phyloP scores from a whole-genome alignment of 2,797 vertebrate genomes.

The Pteropus rufus region DNA sequence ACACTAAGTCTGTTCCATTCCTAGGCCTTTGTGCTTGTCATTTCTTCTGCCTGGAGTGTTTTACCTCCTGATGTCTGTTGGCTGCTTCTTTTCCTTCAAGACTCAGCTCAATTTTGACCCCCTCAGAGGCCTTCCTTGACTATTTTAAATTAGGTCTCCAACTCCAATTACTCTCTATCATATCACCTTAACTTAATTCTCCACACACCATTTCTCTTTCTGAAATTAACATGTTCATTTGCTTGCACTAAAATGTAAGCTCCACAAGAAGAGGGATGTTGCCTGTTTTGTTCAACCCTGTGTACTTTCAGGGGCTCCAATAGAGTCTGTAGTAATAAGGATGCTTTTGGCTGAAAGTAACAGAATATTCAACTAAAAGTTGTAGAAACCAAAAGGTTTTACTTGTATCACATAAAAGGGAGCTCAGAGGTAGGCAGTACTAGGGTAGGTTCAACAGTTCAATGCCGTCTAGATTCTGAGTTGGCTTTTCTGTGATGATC shows the following conservation, averaged over 20 bases:
- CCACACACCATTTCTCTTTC: neutral
- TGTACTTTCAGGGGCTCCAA: neutral
- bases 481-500: neutral
- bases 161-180: neutral
- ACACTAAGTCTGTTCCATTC: neutral
- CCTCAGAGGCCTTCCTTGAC: neutral
- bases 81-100: neutral
- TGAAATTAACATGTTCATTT: slow-evolving; percentile 5
- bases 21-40: neutral
- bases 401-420: neutral
- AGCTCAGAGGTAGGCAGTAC: neutral
- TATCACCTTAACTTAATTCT: neutral
- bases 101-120: neutral
- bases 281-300: neutral
- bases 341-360: neutral
- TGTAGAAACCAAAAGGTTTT: neutral
- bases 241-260: neutral
- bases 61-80: neutral
- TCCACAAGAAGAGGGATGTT: neutral
- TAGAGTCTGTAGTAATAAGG: neutral
- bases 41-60: neutral
- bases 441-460: neutral
- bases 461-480: neutral
- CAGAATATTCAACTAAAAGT: neutral
- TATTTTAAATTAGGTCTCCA: neutral